Percentiles rank a stretch among this genome's conserved stretches.
Evolutionary conservation across 2,113 vertebrate species (phyloP).

Genomic region (Oncorhynchus kisutch): DNA sequence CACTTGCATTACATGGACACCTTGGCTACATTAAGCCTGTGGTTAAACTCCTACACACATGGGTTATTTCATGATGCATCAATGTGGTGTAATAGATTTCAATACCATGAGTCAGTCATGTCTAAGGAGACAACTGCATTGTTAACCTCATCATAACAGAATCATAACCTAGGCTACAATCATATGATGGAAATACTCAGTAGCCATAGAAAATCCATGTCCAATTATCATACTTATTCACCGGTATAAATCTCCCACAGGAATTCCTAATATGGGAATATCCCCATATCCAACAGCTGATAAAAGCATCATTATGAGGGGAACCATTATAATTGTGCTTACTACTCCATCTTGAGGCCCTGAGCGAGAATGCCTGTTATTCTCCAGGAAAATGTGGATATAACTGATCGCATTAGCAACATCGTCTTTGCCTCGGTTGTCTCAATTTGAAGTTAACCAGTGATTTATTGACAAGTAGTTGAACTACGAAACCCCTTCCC

Average conservation of each 20-base stretch:
- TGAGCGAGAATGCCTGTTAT: background rate
- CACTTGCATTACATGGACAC: background rate
- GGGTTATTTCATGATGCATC: background rate
- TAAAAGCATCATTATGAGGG: background rate
- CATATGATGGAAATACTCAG: background rate
- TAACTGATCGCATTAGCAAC: too few relatives aligned
- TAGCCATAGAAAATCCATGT: background rate
- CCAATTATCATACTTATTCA: background rate
- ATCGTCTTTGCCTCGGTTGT: too few relatives aligned
- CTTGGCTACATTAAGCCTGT: background rate
- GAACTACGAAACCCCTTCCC: too few relatives aligned
- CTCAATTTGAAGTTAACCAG: too few relatives aligned
- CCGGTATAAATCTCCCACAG: background rate
- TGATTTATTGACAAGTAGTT: too few relatives aligned
- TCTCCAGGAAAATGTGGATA: background rate
- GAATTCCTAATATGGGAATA: background rate
- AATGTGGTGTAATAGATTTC: background rate
- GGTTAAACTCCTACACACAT: background rate
- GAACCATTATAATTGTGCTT: background rate
- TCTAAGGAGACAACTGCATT: background rate
- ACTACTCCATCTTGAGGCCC: background rate
- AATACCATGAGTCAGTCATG: background rate
- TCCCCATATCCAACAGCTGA: background rate
- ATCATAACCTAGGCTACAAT: background rate
- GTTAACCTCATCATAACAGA: background rate